Percentiles rank a stretch among this genome's conserved stretches.
These are phyloP conservation scores for Diadumene lineata DNA, from an alignment of 92 coral and sea anemone species.

Conservation along the genomic window DNA sequence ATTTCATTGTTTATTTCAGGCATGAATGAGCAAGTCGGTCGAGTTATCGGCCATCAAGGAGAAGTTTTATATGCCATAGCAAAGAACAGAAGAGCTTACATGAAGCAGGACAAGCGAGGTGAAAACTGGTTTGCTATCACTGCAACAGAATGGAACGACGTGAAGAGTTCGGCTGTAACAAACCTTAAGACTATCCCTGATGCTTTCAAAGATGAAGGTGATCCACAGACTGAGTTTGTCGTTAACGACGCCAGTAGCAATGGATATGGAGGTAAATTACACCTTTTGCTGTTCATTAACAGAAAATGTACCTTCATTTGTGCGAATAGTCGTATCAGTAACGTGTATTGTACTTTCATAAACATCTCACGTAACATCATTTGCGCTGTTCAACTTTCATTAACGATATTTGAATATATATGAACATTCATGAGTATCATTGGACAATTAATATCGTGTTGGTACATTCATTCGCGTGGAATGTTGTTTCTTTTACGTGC, in stretches of 20 bases:
- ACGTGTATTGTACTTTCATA: no score
- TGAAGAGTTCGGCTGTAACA: conserved; percentile 2
- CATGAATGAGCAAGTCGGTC: conserved; percentile 54
- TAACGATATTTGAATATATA: no score
- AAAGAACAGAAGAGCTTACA: conserved; percentile 66
- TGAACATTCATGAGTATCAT: no score
- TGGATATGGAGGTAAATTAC: conserved; percentile 57
- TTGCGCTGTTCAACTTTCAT: no score
- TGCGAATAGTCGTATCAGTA: no score
- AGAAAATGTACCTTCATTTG: no score
- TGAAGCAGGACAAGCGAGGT: conserved; percentile 46
- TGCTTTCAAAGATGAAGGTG: neutral
- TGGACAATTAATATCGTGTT: no score
- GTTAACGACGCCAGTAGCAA: conserved; percentile 5
- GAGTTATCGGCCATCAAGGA: conserved; percentile 48
- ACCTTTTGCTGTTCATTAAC: neutral
- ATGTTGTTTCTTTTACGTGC: no score
- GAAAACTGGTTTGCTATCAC: conserved; percentile 65
- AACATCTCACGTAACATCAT: no score
- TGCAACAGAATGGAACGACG: conserved; percentile 42
- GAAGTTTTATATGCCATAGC: conserved; percentile 62
- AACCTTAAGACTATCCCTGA: conserved; percentile 4
- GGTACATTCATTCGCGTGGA: no score
- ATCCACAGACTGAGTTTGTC: neutral
- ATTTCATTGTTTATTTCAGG: no score